Evolutionary conservation across 1,140 invertebrate species (phyloP).

Genomic region (Dendroctonus ponderosae): DNA sequence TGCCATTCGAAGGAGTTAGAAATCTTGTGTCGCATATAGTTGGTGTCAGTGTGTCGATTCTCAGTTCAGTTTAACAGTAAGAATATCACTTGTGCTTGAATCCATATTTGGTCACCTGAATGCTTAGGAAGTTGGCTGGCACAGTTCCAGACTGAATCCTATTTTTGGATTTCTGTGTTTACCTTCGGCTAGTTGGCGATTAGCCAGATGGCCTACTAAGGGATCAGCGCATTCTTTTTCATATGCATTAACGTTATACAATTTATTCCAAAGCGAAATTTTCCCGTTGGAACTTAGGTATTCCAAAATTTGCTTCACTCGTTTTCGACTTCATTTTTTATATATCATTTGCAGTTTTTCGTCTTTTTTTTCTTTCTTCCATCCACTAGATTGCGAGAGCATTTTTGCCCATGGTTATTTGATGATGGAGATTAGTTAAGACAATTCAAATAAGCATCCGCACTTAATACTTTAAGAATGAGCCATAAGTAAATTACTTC

Average conservation of each 20-base stretch:
- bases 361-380: too few species aligned
- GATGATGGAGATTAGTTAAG: too few species aligned
- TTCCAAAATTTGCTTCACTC: too few species aligned
- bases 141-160: slow-evolving; percentile 28
- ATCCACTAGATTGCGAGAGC: too few species aligned
- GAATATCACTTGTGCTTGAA: slow-evolving; percentile 20
- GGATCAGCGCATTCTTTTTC: slow-evolving; percentile 23
- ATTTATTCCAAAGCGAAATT: neutral
- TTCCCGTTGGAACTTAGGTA: too few species aligned
- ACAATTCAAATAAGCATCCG: too few species aligned
- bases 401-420: too few species aligned
- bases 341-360: neutral
- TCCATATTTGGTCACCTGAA: slow-evolving; percentile 44
- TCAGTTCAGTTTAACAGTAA: slow-evolving; percentile 8
- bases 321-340: neutral
- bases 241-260: slow-evolving; percentile 4
- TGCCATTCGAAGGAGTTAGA: neutral
- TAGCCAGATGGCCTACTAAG: slow-evolving; percentile 43
- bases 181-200: slow-evolving; percentile 35
- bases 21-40: slow-evolving; percentile 2
- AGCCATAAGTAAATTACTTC: too few species aligned
- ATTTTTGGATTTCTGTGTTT: slow-evolving; percentile 41
- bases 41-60: slow-evolving; percentile 17
- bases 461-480: too few species aligned
- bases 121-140: slow-evolving; percentile 32